These are phyloP conservation scores for Trichopoda pennipes DNA, from an alignment of 2,888 invertebrate species.

Conservation along the genomic window DNA sequence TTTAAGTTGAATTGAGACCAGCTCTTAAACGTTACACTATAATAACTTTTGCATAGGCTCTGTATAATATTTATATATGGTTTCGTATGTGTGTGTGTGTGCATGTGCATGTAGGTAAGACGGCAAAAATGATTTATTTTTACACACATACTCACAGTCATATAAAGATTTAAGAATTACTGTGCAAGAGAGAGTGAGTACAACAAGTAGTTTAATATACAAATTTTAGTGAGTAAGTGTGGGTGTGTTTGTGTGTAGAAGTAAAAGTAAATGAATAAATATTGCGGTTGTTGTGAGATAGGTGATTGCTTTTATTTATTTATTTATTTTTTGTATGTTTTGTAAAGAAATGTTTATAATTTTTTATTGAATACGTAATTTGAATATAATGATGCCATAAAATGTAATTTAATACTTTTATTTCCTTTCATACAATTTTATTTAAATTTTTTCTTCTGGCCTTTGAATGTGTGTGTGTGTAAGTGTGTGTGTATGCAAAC, in stretches of 20 bases:
- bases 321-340: neutral
- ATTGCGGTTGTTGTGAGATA: constrained; percentile 25
- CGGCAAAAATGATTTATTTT: constrained; percentile 1
- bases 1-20: constrained; percentile 11
- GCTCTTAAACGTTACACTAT: constrained; percentile 4
- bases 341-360: neutral
- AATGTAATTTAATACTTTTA: constrained; percentile 47
- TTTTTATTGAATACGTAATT: constrained; percentile 49
- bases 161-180: neutral
- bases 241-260: constrained; percentile 4
- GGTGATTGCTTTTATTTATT: neutral
- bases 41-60: constrained; percentile 24
- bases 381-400: constrained; percentile 59
- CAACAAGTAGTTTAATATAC: constrained; percentile 16
- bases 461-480: neutral
- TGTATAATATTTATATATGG: constrained; percentile 25
- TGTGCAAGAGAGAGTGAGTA: constrained; percentile 17
- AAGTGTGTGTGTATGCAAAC: neutral
- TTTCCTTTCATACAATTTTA: constrained; percentile 19
- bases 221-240: neutral
- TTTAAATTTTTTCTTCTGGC: constrained; percentile 12
- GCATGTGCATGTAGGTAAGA: neutral
- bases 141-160: neutral
- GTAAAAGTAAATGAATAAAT: constrained; percentile 25
- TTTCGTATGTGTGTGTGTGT: too few species aligned